Percentiles rank a stretch among this genome's conserved stretches.
These are phyloP conservation scores for Saccostrea echinata DNA, from an alignment of 1,140 invertebrate genomes.

Conservation along the genomic window DNA sequence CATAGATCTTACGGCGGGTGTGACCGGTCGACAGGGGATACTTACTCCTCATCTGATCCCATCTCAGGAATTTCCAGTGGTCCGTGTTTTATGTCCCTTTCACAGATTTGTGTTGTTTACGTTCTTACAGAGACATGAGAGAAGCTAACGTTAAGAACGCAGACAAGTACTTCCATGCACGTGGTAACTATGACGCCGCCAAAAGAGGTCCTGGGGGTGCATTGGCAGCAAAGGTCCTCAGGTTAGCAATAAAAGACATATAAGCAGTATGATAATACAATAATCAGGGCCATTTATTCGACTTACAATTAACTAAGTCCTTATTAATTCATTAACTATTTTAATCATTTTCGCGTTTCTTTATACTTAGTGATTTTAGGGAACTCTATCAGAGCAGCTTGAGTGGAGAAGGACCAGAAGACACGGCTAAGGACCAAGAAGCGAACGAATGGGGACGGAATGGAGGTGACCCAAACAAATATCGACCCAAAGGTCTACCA, in stretches of 20 bases:
- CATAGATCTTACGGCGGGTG: too few species aligned
- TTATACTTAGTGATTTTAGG: constrained; percentile 41
- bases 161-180: constrained; percentile 57
- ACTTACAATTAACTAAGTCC: too few species aligned
- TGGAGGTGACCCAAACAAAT: too few species aligned
- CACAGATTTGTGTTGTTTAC: too few species aligned
- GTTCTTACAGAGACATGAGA: constrained; percentile 54
- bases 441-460: constrained; percentile 58
- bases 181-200: constrained; percentile 58
- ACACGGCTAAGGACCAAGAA: constrained; percentile 50
- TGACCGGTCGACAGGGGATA: too few species aligned
- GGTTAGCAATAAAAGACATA: constrained; percentile 45
- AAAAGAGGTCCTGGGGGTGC: constrained; percentile 52
- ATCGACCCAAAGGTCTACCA: constrained; percentile 48
- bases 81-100: too few species aligned
- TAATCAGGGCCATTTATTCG: too few species aligned
- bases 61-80: too few species aligned
- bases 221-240: constrained; percentile 51
- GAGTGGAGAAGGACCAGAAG: constrained; percentile 44
- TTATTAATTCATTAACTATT: too few species aligned
- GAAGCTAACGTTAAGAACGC: constrained; percentile 46
- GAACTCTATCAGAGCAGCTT: constrained; percentile 38
- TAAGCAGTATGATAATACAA: too few species aligned
- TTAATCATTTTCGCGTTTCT: background rate
- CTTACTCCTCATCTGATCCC: too few species aligned